Evolutionary conservation across 2,113 vertebrate genomes (phyloP).

Genomic region (Lycocorax pyrrhopterus): DNA sequence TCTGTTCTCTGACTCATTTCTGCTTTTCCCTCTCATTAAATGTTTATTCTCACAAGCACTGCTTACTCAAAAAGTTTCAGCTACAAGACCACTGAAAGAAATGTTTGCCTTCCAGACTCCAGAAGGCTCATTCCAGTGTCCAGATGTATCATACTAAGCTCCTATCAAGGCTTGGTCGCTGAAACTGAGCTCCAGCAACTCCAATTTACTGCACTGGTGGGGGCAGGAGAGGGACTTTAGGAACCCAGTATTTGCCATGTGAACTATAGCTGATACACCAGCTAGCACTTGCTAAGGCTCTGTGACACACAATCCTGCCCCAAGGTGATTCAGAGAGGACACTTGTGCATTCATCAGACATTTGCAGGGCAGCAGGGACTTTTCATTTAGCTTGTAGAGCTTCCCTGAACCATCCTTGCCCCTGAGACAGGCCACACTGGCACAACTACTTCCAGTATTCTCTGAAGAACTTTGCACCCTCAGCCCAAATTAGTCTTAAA

Average conservation of each 20-base stretch:
- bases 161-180: neutral
- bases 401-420: neutral
- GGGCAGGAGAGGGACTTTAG: neutral
- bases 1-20: neutral
- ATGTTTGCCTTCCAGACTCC: neutral
- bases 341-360: neutral
- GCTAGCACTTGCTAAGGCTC: neutral
- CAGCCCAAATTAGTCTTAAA: neutral
- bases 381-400: neutral
- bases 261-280: neutral
- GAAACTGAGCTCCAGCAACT: neutral
- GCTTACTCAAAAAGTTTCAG: neutral
- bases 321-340: neutral
- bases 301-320: neutral
- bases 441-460: neutral
- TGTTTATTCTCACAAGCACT: neutral
- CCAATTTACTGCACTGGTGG: neutral
- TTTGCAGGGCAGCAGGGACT: neutral
- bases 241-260: neutral
- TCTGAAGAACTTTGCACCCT: neutral
- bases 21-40: neutral
- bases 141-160: fast-evolving
- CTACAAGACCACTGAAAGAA: neutral
- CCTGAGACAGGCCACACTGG: neutral
- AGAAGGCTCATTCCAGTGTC: neutral